Base-by-base conservation (phyloP, 1,140 invertebrate genomes). In the Araneus ventricosus region DNA sequence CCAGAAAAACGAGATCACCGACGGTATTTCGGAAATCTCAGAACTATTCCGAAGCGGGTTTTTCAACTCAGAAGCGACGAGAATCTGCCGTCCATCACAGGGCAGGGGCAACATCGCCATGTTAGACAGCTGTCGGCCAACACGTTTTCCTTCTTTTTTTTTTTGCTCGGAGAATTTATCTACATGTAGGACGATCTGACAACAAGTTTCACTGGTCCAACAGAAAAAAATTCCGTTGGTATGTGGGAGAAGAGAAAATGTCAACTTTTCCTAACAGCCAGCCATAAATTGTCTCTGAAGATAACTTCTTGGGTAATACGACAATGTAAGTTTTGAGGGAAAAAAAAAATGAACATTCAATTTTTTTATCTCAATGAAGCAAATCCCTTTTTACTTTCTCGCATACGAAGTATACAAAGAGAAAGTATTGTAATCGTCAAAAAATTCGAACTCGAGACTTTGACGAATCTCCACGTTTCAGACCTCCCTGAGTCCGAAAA, bases 71-170 rank as follows among this genome's bases (percentile, higher is more conserved):
- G 30, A 75, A 30, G 67, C 30, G 27, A 75, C 17, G 67, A 30
- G 27, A 34, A 75, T 34, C 30, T 34, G 8, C 14, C 27, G 67
- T 34, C 10, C 30, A 34, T 75, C 67, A 75, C 34, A 22, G 30
- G 5, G 27, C 14, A 5, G 27, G 27, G 20, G 27, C 17, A 75
- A 30, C 67, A 75, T 20, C 67, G 2, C 10, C 67, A 75, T 37
- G 67, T 75, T 34, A 34, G 67, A 75, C 67, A 37, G 67, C 27
- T 75, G 67, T 75, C 67, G 67, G 67, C 67, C 67, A 75, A 75
- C 67, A 75, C 67, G 4, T 75, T 75, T 27, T 27, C 27, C 63
- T 27, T 67, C 10, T 27, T 67, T 34, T 20, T 17, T 52, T 52
- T 52, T 52, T 52, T 14, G 22, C 59, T 22, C 17, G 20, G 59